Evolutionary conservation across 2,888 invertebrate species (phyloP).

Genomic region (Pachymerium ferrugineum): DNA sequence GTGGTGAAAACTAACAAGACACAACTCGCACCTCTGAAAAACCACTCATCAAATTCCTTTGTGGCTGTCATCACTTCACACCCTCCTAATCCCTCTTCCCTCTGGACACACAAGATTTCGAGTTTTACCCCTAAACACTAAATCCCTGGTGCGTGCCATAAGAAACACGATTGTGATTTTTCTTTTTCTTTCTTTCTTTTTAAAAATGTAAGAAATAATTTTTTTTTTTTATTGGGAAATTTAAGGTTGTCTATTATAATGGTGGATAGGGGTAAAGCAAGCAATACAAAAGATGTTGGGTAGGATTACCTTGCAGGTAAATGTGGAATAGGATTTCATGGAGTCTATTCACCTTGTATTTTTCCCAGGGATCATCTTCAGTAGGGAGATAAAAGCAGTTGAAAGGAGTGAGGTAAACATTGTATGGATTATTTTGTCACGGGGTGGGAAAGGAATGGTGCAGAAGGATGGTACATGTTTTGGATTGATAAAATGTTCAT

Average conservation of each 20-base stretch:
- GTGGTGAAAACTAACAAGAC: too few species aligned
- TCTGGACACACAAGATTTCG: background rate
- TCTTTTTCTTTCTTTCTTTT: background rate
- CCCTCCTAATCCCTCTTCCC: background rate
- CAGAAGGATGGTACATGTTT: too few species aligned
- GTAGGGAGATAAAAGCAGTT: background rate
- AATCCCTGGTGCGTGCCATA: background rate
- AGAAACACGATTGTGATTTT: background rate
- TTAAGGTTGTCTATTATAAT: too few species aligned
- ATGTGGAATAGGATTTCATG: background rate
- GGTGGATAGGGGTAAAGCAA: background rate
- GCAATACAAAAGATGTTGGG: background rate
- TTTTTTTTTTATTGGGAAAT: background rate
- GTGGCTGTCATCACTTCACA: background rate
- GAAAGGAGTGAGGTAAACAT: background rate
- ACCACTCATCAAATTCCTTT: slow-evolving; percentile 3
- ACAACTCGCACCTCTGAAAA: background rate
- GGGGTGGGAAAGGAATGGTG: too few species aligned
- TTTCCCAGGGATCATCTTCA: slow-evolving; percentile 12
- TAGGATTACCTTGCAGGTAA: background rate
- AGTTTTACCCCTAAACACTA: background rate
- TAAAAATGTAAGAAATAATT: background rate
- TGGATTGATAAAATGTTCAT: too few species aligned
- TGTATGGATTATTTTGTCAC: too few species aligned
- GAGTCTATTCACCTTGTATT: background rate